phyloP scores from a whole-genome alignment of 2,797 vertebrate species.

The Chlorospingus semifuscus region DNA sequence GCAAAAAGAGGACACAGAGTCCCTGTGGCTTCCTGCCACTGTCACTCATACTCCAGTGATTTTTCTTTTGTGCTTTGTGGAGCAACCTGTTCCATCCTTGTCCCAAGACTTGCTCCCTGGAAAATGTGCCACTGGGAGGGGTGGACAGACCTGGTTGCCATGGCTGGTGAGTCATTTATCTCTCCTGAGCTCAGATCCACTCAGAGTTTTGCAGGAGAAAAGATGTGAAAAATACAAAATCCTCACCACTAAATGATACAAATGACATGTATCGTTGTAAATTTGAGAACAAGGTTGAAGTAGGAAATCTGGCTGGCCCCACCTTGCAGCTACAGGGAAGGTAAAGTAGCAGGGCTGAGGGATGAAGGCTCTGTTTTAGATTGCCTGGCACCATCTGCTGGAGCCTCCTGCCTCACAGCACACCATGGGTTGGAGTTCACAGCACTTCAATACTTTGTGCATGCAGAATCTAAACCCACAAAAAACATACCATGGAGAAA shows the following conservation, averaged over 20 bases:
- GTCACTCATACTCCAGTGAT: neutral
- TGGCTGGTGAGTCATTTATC: neutral
- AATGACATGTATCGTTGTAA: neutral
- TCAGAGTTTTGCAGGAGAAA: neutral
- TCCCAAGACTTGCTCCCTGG: neutral
- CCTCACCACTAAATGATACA: neutral
- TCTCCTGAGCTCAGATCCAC: neutral
- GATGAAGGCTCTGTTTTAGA: neutral
- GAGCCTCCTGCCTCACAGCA: neutral
- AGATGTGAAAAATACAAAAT: neutral
- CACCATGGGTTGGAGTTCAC: neutral
- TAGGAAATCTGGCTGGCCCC: neutral
- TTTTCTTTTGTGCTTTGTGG: neutral
- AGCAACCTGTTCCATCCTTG: neutral
- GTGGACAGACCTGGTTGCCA: neutral
- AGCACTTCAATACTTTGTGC: neutral
- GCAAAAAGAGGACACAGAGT: neutral
- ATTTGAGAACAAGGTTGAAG: neutral
- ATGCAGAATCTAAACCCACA: neutral
- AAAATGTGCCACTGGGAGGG: rapidly evolving
- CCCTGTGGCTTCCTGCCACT: neutral
- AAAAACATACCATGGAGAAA: neutral
- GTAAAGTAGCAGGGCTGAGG: rapidly evolving
- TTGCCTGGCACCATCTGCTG: slow-evolving; percentile 45
- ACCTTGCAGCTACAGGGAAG: neutral